A percentile compares a stretch with the other conserved stretches of the same genome.
Conservation (phyloP, 2,797 vertebrate genomes). For the Sebastes steindachneri region DNA sequence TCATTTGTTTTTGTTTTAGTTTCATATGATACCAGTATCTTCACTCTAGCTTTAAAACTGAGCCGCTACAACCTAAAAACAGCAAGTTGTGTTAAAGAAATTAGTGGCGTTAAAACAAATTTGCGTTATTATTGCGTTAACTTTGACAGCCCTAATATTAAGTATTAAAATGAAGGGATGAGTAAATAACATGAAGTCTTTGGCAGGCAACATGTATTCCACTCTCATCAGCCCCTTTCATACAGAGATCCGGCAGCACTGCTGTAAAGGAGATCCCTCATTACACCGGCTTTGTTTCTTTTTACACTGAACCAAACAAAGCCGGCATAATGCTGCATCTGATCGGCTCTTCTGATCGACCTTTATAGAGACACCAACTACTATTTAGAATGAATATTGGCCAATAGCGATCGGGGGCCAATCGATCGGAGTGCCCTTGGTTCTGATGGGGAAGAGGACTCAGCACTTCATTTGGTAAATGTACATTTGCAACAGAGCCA, state of each 20-base stretch:
- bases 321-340: not conserved
- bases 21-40: too few relatives aligned
- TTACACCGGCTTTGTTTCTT: not conserved
- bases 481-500: not conserved
- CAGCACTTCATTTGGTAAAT: not conserved
- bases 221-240: too few relatives aligned
- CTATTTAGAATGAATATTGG: not conserved
- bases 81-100: too few relatives aligned
- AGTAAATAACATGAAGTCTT: not conserved
- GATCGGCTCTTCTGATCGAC: too few relatives aligned
- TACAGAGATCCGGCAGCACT: too few relatives aligned
- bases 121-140: too few relatives aligned
- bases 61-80: too few relatives aligned
- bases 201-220: not conserved
- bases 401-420: too few relatives aligned
- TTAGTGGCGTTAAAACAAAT: too few relatives aligned
- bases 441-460: not conserved
- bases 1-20: too few relatives aligned
- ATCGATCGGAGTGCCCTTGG: not conserved
- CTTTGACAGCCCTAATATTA: not conserved
- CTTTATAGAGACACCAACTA: not conserved
- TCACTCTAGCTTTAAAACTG: too few relatives aligned
- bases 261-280: too few relatives aligned
- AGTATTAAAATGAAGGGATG: not conserved
- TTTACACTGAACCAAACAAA: not conserved